Base-by-base conservation (phyloP, 92 coral and sea anemone species). In the Epizoanthus fatuus region DNA sequence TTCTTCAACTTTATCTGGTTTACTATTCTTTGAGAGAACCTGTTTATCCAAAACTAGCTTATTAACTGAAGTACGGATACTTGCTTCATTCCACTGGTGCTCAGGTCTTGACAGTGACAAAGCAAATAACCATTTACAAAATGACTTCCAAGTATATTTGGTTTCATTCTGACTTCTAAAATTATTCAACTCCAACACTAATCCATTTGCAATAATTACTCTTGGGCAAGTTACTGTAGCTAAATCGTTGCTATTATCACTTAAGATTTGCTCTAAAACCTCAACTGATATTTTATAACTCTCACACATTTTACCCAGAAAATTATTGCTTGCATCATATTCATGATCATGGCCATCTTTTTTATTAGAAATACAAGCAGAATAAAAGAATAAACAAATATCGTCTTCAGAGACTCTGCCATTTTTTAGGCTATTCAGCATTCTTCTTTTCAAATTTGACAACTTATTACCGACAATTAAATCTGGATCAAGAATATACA, bases 51-150 rank as follows among this genome's bases (percentile, higher is more conserved):
- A 70, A n/a, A 51, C n/a, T 49, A 72, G 44, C n/a, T 59, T 72
- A 37, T 38, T 51, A 51, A 72, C 77, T 44, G 38, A 44, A 51
- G 62, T 49, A 49, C 53, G 44, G 16, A 72, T 20, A 37, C 77
- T 72, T n/a, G 77, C 44, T 49, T 72, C 60, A 13, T 72, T 72
- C 77, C 77, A 72, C n/a, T 72, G 58, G 44, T 6, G 17, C n/a
- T 72, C 77, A 17, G 77, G 77, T 59, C 77, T 72, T 72, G 77
- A 72, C 44, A 72, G 77, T 44, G 77, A 51, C n/a, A 72, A 49
- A 72, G 62, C 77, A 72, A 44, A 72, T 57, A 72, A 19, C 77
- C 77, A 72, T 72, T 35, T 72, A 3, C 57, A 42, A 37, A 72
- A 72, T 72, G 44, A 3, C 44, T 72, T 72, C 77, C 44, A 72